Base-by-base conservation (phyloP, 2,113 vertebrate genomes). In the Todiramphus chloris region DNA sequence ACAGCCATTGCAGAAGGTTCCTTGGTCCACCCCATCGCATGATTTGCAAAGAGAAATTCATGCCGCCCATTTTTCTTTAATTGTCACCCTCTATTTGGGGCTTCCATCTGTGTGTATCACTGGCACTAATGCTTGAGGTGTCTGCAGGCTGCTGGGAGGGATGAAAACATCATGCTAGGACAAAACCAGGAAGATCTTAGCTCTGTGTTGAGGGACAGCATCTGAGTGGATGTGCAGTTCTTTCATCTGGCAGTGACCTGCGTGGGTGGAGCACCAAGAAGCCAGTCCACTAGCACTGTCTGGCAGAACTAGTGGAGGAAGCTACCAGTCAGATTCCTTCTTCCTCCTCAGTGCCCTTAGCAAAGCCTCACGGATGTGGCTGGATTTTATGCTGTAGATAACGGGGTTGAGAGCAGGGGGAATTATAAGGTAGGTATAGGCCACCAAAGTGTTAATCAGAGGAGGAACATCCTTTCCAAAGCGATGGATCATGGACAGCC, bases 381-480 rank as follows among this genome's bases (percentile, higher is more conserved):
- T 97, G 79, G 95, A 97, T n/a, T 98, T 98, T 17, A 98, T 89
- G 90, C 97, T 98, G 44, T 98, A 98, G 66, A 98, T 98, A 16
- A 98, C 17, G 2, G 97, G 97, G 66, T 98, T 98, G 62, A 98
- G 95, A 6, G 95, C 97, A 0, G 98, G 96, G 20, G 98, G 97
- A 0, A 98, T 94, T 17, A 97, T 30, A 19, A 98, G 93, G 75
- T 98, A 97, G 23, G 95, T 87, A 46, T 98, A 97, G 31, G 95
- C 98, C 80, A 98, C 92, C 25, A 97, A 4, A 33, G 90, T 69
- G 43, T 94, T 93, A 2, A 97, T 81, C 13, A 97, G 66, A 6
- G 88, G 82, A 11, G 97, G 83, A 5, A 96, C 8, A 0, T 96
- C n/a, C 59, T 21, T 97, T 2, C 94, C 97, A 15, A 97, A 98